phyloP scores from a whole-genome alignment of 2,888 invertebrate genomes.

The Trimorus sp. region DNA sequence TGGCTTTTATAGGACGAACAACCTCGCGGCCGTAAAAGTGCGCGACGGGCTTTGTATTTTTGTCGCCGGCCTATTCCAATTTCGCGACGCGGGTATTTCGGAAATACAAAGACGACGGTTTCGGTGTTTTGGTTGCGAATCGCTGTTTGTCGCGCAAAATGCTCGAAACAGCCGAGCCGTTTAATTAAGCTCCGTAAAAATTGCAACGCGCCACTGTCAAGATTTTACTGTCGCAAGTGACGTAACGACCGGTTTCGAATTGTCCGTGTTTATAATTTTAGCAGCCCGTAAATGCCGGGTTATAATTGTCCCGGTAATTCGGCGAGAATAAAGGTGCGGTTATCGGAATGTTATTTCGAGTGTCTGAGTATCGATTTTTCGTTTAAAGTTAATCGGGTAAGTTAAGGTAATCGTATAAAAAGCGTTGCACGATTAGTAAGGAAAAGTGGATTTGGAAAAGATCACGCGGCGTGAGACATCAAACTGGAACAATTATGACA shows the following conservation, averaged over 20 bases:
- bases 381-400: too few relatives aligned
- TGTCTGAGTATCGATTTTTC: background rate
- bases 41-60: too few relatives aligned
- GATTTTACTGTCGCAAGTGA: background rate
- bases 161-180: background rate
- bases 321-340: background rate
- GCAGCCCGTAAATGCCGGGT: background rate
- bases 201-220: conserved; percentile 14
- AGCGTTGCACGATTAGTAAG: background rate
- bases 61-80: background rate
- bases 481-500: conserved; percentile 50
- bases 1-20: conserved; percentile 14
- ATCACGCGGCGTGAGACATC: conserved; percentile 23
- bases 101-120: background rate
- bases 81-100: background rate
- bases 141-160: background rate
- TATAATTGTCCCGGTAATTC: background rate
- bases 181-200: conserved; percentile 25
- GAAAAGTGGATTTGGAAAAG: background rate
- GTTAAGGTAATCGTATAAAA: background rate
- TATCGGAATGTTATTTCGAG: too few relatives aligned
- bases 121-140: conserved; percentile 5
- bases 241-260: conserved; percentile 7
- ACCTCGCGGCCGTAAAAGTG: background rate
- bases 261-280: conserved; percentile 1